Evolutionary conservation across 2,113 vertebrate species (phyloP), one percentile per base, ranked within the genome.

Genomic region (Pseudorasbora parva): DNA sequence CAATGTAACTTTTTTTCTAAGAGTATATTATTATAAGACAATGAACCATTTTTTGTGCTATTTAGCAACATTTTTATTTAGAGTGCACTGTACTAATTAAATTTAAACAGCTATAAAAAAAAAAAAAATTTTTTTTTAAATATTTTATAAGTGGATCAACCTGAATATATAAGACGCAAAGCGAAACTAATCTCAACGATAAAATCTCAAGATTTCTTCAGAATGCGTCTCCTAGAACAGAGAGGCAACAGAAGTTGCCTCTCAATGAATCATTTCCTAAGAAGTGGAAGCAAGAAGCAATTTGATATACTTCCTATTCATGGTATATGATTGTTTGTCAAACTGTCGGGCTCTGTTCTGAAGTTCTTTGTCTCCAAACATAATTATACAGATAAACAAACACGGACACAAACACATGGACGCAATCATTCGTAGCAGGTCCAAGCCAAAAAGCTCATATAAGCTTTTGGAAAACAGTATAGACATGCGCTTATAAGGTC

Each of bases 331-430:
- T 19, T 77, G 74, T 77, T 41, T 77, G 30, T 77, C 49, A 75
- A 33, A 54, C 25, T n/a, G 49, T 56, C 33, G 11, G 37, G 43
- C 68, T 10, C 47, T 76, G 30, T 54, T 56, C 23, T 19, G 49
- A 56, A 33, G 7, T 23, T 27, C 33, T n/a, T 27, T 51, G 74
- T 47, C 41, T 27, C 27, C 43, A 71, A 45, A 82, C n/a, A 11
- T 47, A 75, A 56, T 30, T 75, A 30, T 9, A 37, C 49, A 56
- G 11, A 73, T 74, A 49, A 51, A 76, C 73, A 72, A 45, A 56
- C 27, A 76, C 8, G 19, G 33, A 76, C 14, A 49, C 4, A 72
- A 37, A 73, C 85, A 82, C 81, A 82, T 73, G 81, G 85, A 86
- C 66, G 19, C 23, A 41, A 73, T 78, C 74, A 78, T n/a, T 37